Evolutionary conservation across 2,888 invertebrate genomes (phyloP), one percentile per base, ranked within the genome.

Genomic region (Drosophila pseudotalamancana): DNA sequence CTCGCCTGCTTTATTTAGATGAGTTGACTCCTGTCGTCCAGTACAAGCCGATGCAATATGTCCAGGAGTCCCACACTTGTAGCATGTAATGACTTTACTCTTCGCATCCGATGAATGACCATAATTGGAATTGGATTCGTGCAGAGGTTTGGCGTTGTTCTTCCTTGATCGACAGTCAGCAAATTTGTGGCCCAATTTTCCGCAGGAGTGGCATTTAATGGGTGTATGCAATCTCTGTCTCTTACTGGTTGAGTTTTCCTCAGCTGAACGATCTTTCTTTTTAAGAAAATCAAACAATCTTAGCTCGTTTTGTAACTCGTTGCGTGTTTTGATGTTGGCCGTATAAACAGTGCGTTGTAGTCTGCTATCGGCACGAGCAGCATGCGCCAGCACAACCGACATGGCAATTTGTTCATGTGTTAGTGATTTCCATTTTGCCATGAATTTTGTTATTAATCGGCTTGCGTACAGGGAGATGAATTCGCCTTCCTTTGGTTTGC

Each of bases 151-250:
- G 3, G 8, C 9, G 34, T 18, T 34, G 21, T 32, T 32, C 25
- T 53, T 42, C 11, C 16, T 34, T 5, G 49, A 49, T 2, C 49
- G 27, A 19, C 49, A 49, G 34, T 42, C 51, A 6, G 18, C 40
- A n/a, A 40, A n/a, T 19, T 53, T 42, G n/a, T 53, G 34, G n/a
- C 25, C 51, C 32, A 34, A 25, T 53, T 42, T 53, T 34, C 32
- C 34, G 18, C 53, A 53, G 9, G 31, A 51, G 16, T 39, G 19
- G 12, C 37, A 39, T 29, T 14, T 34, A 16, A 27, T 4, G n/a
- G 25, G 39, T 39, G 31, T 1, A 2, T 50, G 50, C 29, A 27
- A 2, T 4, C 50, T 29, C 37, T 9, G 9, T 39, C 11, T 29
- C 5, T 50, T 50, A 29, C 12, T 19, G 8, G 6, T 9, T 14